A percentile compares a stretch with the other conserved stretches of the same genome.
These are phyloP conservation scores for Nasua narica DNA, from an alignment of 2,797 vertebrate genomes.

Conservation along the genomic window DNA sequence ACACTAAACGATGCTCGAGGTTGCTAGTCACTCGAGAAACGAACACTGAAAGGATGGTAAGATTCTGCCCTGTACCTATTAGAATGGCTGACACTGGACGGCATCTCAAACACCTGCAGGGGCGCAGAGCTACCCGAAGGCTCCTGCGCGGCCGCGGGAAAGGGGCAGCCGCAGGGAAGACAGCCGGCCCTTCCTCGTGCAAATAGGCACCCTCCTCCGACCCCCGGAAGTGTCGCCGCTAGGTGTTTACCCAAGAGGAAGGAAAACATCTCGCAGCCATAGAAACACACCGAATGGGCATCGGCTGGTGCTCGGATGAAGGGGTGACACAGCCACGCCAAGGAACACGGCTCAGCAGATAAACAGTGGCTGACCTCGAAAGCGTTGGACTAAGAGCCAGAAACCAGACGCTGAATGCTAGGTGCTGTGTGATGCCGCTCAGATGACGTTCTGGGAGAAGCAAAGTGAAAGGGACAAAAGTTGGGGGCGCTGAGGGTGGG, in stretches of 20 bases:
- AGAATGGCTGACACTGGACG: background rate
- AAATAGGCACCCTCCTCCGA: background rate
- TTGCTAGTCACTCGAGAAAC: fast-evolving
- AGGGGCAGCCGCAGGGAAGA: too few relatives aligned
- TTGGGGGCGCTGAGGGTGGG: background rate
- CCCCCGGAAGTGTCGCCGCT: background rate
- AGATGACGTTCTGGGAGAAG: background rate
- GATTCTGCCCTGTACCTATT: fast-evolving
- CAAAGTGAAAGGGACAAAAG: background rate
- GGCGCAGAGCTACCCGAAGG: fast-evolving
- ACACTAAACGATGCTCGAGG: background rate
- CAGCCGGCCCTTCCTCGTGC: fast-evolving
- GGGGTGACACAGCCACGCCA: fast-evolving
- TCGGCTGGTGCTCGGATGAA: background rate
- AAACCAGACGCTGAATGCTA: background rate
- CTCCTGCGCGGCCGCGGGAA: fast-evolving
- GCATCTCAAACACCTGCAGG: fast-evolving
- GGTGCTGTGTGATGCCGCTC: fast-evolving
- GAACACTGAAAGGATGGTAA: background rate
- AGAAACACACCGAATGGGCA: background rate
- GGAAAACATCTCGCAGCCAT: background rate
- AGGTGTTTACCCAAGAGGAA: background rate
- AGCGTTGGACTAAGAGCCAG: fast-evolving
- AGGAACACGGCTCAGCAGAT: fast-evolving
- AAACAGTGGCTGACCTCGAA: too few relatives aligned